Base-by-base conservation (phyloP, 2,888 invertebrate genomes). In the Smittia aterrima region DNA sequence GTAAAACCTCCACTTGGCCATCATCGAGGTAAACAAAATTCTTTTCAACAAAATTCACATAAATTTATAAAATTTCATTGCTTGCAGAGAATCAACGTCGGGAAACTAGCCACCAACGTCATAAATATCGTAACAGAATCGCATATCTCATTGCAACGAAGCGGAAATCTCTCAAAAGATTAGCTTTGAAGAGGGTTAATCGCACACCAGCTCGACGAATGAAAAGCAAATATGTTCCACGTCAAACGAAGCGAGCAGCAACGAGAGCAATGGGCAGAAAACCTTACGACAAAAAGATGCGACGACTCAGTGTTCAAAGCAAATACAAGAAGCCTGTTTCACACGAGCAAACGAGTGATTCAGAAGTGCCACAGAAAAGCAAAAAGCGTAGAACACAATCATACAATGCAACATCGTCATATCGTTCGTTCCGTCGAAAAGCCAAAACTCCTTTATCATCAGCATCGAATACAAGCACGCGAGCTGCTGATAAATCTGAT, bases 81-180 rank as follows among this genome's bases (percentile, higher is more conserved):
- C 58, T 58, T 47, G 9, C n/a, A 58, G 58, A 58, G 22, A 18
- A 18, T 22, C 58, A 58, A 2, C 58, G 58, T 22, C 66, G 74
- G 1, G 66, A 74, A 47, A 18, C 41, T 32, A 66, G 66, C 20
- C 16, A 47, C 4, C 84, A 83, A 77, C 80, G 81, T 13, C 77
- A 79, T 53, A 79, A 87, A 41, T 87, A 87, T 72, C 86, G 88
- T 0, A 92, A 91, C 81, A 85, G 90, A 76, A 87, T 92, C 78
- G 89, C 90, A 20, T 89, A 90, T 77, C 82, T 92, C 67, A 91
- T 92, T 74, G 89, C 90, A 1, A 88, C 90, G 76, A 89, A 92
- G 74, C 87, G 90, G 68, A 86, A 88, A 64, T 89, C 90, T 74
- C 83, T 90, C 47, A 83, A 87, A 68, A 87, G 88, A 76, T 82